Evolutionary conservation across 2,113 vertebrate species (phyloP), one percentile per base, ranked within the genome.

Genomic region (Cyprinodon variegatus): DNA sequence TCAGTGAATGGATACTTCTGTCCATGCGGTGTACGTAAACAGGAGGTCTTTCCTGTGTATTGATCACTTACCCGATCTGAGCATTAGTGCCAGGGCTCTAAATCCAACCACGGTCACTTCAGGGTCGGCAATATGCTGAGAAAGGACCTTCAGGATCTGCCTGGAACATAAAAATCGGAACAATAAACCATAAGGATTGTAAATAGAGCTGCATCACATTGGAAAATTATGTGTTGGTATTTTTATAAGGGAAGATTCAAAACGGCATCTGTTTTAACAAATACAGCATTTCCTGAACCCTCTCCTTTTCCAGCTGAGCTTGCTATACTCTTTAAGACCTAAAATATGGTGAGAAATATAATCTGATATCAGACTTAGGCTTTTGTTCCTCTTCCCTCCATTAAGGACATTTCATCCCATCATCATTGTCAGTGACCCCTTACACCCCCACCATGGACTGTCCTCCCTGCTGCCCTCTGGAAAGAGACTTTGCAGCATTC

Each of bases 71-170:
- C 98, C 97, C 95, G 97, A 98, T 78, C 77, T 89, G 39, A 99
- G 94, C 13, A 99, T 94, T 0, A 95, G 92, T 45, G 95, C 94
- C 91, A 99, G 93, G 13, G 94, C 92, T 91, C 94, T 93, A 11
- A 99, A 92, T 61, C 95, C 96, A 61, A 94, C 83, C 74, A 89
- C 80, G 70, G 93, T 91, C 72, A 98, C 92, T 36, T 77, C 90
- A 22, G 86, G 9, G 79, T 96, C 95, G 74, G 89, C 60, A 68
- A 91, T 91, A 92, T 96, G 93, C 73, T 91, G 48, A 7, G 91
- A 89, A 9, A 99, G 88, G 77, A 95, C 95, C 89, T 95, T 96
- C 84, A 99, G 93, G 90, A 99, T 94, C 84, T 96, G 94, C 76
- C 98, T 99, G 85, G 45, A 93, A 89, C 74, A 84, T 64, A 29